phyloP scores from a whole-genome alignment of 1,140 invertebrate species.

The Mylabris phalerata region DNA sequence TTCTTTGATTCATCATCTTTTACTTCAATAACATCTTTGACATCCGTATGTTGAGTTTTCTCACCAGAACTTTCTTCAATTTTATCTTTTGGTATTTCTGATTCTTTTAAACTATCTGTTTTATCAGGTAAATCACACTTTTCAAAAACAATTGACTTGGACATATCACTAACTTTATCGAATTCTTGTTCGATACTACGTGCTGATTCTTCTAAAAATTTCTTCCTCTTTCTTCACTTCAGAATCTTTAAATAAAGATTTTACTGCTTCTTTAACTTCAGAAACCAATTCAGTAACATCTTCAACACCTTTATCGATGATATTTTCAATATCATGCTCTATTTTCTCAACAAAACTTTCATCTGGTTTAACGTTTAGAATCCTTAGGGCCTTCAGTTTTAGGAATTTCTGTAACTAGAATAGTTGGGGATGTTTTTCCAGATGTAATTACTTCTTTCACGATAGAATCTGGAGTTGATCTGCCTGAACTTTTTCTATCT shows the following conservation, averaged over 20 bases:
- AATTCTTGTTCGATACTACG: background rate
- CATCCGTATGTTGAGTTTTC: too few species aligned
- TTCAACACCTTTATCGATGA: background rate
- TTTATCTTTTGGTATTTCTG: too few species aligned
- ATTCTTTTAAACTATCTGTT: background rate
- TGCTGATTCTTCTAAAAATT: background rate
- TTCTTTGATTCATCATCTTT: background rate
- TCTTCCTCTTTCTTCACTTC: too few species aligned
- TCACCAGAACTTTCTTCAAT: too few species aligned
- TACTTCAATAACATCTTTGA: too few species aligned
- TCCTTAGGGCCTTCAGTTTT: too few species aligned
- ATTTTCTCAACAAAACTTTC: background rate
- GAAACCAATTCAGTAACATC: too few species aligned
- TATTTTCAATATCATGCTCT: background rate
- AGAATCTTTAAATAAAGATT: too few species aligned
- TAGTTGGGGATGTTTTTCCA: background rate
- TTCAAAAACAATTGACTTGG: conserved; percentile 20
- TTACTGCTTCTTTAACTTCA: too few species aligned
- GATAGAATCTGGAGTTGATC: too few species aligned
- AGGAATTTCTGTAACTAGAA: background rate
- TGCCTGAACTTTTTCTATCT: too few species aligned
- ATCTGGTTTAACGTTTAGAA: background rate
- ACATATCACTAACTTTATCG: conserved; percentile 10
- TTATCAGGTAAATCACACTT: conserved; percentile 17
- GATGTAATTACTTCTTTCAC: background rate